phyloP scores from a whole-genome alignment of 1,140 invertebrate genomes.

The Euura lappo region DNA sequence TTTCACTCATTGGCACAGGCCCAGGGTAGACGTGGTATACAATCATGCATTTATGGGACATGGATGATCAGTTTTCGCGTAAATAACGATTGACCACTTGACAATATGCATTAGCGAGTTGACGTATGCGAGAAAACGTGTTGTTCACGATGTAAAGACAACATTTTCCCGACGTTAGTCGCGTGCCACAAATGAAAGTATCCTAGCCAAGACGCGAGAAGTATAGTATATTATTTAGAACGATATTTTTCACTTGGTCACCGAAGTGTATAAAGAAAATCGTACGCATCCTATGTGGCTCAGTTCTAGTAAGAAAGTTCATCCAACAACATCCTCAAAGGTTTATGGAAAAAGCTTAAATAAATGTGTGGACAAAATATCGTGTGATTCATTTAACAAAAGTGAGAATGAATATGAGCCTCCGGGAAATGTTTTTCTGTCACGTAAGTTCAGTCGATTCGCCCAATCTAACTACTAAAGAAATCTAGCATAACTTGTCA shows the following conservation, averaged over 20 bases:
- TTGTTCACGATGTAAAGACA: slow-evolving; percentile 35
- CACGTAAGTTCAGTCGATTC: slow-evolving; percentile 42
- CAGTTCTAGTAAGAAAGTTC: slow-evolving; percentile 54
- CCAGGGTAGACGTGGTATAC: too few species aligned
- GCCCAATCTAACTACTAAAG: not conserved
- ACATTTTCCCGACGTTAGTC: slow-evolving; percentile 51
- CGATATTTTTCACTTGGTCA: slow-evolving; percentile 63
- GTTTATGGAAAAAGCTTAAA: slow-evolving; percentile 23
- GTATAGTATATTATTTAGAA: slow-evolving; percentile 62
- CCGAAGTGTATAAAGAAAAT: slow-evolving; percentile 64
- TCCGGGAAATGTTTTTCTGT: slow-evolving; percentile 44
- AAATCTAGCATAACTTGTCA: too few species aligned
- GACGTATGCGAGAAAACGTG: not conserved
- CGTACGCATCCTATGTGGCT: slow-evolving; percentile 58
- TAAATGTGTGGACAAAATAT: slow-evolving; percentile 43
- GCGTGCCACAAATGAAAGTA: slow-evolving; percentile 63
- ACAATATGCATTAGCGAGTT: too few species aligned
- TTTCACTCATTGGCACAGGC: too few species aligned
- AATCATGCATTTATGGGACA: too few species aligned
- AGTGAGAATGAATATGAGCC: slow-evolving; percentile 16
- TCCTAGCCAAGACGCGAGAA: slow-evolving; percentile 36
- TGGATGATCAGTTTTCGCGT: too few species aligned
- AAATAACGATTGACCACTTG: too few species aligned
- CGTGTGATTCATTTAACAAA: slow-evolving; percentile 32
- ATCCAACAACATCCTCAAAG: slow-evolving; percentile 32